These are phyloP conservation scores for Conger conger DNA, from an alignment of 2,113 vertebrate genomes.

Conservation along the genomic window DNA sequence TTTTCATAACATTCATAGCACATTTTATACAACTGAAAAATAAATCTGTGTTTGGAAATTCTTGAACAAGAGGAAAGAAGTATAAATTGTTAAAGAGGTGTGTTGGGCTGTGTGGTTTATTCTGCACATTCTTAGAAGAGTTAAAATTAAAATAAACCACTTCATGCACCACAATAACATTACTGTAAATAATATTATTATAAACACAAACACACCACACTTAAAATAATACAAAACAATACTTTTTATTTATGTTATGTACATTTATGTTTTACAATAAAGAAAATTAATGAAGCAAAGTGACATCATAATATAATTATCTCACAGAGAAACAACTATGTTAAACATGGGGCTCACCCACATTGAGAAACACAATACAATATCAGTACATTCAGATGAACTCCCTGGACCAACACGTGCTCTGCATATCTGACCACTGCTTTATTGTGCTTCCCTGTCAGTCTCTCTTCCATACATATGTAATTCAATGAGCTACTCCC, in stretches of 20 bases:
- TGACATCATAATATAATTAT: conserved; percentile 55
- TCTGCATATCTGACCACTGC: conserved; percentile 9
- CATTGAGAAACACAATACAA: conserved; percentile 50
- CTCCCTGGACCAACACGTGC: conserved; percentile 35
- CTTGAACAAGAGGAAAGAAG: neutral
- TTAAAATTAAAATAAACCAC: too few relatives aligned
- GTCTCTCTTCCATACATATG: neutral
- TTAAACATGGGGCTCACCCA: conserved; percentile 55
- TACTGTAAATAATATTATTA: neutral
- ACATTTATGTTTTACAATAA: conserved; percentile 62
- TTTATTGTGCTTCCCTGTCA: neutral
- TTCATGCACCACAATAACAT: too few relatives aligned
- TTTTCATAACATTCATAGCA: neutral
- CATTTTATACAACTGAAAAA: neutral
- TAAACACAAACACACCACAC: conserved; percentile 6
- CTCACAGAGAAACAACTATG: conserved; percentile 67
- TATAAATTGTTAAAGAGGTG: neutral
- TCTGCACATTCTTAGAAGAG: too few relatives aligned
- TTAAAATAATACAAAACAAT: conserved; percentile 46
- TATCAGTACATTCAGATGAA: conserved; percentile 55
- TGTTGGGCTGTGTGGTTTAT: too few relatives aligned
- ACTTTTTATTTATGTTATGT: conserved; percentile 62
- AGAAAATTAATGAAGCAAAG: conserved; percentile 43
- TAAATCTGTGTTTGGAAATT: neutral
- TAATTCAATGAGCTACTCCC: neutral